Percentiles rank a stretch among this genome's conserved stretches.
Evolutionary conservation across 2,888 invertebrate genomes (phyloP).

Genomic region (Lepidocyrtinus sp.): DNA sequence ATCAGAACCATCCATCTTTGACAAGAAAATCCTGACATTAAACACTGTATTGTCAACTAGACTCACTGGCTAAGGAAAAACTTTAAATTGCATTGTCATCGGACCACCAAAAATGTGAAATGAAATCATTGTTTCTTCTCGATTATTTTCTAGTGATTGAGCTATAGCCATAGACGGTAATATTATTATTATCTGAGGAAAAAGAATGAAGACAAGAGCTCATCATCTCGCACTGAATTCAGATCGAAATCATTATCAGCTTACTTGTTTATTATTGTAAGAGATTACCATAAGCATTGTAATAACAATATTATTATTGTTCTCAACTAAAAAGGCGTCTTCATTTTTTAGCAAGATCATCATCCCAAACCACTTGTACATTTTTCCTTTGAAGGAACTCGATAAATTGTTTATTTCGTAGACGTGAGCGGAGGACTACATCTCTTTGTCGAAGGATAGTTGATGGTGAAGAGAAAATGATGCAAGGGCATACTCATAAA

Average conservation of each 20-base stretch:
- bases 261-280: neutral
- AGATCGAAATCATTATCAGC: neutral
- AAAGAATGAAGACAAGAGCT: neutral
- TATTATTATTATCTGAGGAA: neutral
- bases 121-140: neutral
- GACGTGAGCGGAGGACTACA: neutral
- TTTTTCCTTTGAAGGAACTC: neutral
- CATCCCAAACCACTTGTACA: neutral
- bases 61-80: neutral
- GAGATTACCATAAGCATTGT: neutral
- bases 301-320: neutral
- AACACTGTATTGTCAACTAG: conserved; percentile 53
- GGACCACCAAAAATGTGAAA: neutral
- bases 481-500: too few relatives aligned
- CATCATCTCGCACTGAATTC: neutral
- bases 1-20: conserved; percentile 51
- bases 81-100: neutral
- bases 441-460: neutral
- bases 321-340: neutral
- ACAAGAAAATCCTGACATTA: conserved; percentile 50
- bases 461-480: too few relatives aligned
- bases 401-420: neutral
- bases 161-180: neutral
- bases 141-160: neutral
- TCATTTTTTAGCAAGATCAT: neutral